phyloP scores from a whole-genome alignment of 2,888 invertebrate genomes.

The Punctoribates punctum region DNA sequence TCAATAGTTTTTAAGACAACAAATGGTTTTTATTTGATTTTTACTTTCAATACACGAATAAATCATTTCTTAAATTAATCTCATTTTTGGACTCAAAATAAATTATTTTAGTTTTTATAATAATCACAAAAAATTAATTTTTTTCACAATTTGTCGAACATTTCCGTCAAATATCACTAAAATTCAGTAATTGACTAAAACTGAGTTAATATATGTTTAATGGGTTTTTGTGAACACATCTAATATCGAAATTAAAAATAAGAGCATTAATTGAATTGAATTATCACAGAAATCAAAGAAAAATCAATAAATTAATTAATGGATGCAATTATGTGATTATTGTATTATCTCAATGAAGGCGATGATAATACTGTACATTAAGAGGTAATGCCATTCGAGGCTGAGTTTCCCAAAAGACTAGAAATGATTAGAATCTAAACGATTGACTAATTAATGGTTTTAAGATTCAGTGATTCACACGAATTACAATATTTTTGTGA shows the following conservation, averaged over 20 bases:
- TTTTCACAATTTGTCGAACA: too few relatives aligned
- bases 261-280: constrained; percentile 7
- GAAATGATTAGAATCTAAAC: constrained; percentile 4
- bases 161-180: too few relatives aligned
- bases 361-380: constrained; percentile 30
- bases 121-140: too few relatives aligned
- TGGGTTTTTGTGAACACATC: constrained; percentile 5
- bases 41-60: too few relatives aligned
- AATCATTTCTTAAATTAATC: too few relatives aligned
- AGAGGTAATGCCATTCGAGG: background rate
- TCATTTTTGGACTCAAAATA: too few relatives aligned
- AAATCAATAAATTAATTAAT: constrained; percentile 2
- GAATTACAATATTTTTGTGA: constrained; percentile 19
- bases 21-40: too few relatives aligned
- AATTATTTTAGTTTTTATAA: too few relatives aligned
- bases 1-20: background rate
- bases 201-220: background rate
- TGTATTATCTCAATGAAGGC: background rate
- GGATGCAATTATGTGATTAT: background rate
- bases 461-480: background rate
- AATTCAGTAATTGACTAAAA: too few relatives aligned
- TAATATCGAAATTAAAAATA: background rate
- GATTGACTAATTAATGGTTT: background rate
- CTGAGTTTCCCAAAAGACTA: constrained; percentile 19
- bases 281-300: constrained; percentile 27